Conservation (phyloP, 2,797 vertebrate species). For the Sebastes miniatus region DNA sequence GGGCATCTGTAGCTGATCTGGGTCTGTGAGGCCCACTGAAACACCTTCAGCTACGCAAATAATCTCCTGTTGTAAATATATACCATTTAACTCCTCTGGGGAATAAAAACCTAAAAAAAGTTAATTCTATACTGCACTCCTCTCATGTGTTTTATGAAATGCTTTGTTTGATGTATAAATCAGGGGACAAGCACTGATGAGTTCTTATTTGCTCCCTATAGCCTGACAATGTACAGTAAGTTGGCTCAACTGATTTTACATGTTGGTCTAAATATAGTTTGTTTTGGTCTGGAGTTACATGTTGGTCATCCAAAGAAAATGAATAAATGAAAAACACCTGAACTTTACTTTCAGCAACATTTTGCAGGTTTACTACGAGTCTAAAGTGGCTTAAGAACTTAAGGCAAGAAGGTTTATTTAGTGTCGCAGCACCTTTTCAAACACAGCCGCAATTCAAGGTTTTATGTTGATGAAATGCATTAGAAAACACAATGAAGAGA, state of each 20-base stretch:
- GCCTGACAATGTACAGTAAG: no score
- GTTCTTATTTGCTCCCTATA: no score
- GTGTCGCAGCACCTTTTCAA: no score
- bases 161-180: neutral
- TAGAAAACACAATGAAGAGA: accelerated
- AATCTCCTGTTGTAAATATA: no score
- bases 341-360: neutral
- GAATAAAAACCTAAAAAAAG: neutral
- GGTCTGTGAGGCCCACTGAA: neutral
- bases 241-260: neutral
- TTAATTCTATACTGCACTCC: neutral
- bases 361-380: no score
- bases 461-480: no score
- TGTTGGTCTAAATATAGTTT: neutral
- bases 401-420: no score
- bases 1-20: neutral
- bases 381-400: no score
- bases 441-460: no score
- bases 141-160: neutral
- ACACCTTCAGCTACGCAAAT: neutral
- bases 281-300: neutral
- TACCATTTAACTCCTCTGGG: no score
- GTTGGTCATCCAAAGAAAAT: neutral
- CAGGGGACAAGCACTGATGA: no score
- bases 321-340: neutral